Evolutionary conservation across 1,140 invertebrate genomes (phyloP).

Genomic region (Muscidifurax raptorellus): DNA sequence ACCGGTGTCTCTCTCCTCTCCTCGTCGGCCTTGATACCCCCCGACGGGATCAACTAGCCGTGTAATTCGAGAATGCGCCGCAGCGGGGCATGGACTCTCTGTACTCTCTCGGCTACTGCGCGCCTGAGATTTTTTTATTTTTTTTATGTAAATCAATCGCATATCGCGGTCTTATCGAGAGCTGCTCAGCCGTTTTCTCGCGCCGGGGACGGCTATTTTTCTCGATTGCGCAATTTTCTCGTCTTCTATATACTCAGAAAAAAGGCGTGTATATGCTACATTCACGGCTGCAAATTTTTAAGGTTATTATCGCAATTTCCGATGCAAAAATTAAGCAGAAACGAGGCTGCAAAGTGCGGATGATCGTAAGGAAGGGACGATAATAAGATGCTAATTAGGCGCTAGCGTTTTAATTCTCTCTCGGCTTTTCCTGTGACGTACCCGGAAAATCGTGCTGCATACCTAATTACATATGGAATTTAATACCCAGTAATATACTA

Average conservation of each 20-base stretch:
- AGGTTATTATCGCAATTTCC: not conserved
- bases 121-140: not conserved
- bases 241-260: no score
- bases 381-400: conserved; percentile 45
- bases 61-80: conserved; percentile 41
- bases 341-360: not conserved
- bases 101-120: not conserved
- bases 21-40: not conserved
- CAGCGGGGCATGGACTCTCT: not conserved
- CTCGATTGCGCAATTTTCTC: not conserved
- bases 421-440: not conserved
- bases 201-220: no score
- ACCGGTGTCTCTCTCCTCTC: not conserved
- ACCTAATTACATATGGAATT: conserved; percentile 22
- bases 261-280: no score
- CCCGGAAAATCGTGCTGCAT: not conserved
- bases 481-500: not conserved
- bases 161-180: not conserved
- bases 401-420: conserved; percentile 1
- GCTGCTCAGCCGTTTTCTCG: no score
- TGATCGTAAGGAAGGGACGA: conserved; percentile 12
- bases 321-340: not conserved
- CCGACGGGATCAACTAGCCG: conserved; percentile 31
- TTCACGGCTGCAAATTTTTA: no score
- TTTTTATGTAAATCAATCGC: conserved; percentile 42